Evolutionary conservation across 2,113 vertebrate genomes (phyloP).

Genomic region (Nothobranchius kuhntae): DNA sequence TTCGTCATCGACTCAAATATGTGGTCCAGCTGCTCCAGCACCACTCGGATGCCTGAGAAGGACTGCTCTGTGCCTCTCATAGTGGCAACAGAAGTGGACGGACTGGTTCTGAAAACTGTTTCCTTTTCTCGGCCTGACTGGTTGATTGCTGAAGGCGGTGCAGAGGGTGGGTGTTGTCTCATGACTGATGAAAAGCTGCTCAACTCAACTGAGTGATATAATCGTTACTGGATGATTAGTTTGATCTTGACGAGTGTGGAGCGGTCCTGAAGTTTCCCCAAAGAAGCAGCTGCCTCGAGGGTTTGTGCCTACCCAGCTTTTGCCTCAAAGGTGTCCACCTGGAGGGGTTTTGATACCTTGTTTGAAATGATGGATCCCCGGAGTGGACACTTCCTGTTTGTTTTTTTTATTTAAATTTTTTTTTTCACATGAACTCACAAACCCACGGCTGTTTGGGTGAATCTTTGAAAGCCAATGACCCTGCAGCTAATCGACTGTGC

Average conservation of each 20-base stretch:
- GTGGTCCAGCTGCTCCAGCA: slow-evolving; percentile 90
- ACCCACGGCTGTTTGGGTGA: slow-evolving; percentile 51
- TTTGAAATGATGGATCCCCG: slow-evolving; percentile 50
- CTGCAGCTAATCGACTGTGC: slow-evolving; percentile 53
- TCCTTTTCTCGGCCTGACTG: slow-evolving; percentile 29
- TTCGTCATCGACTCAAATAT: slow-evolving; percentile 87
- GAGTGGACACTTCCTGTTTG: slow-evolving; percentile 17
- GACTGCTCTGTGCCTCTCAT: slow-evolving; percentile 15
- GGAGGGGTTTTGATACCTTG: slow-evolving; percentile 46
- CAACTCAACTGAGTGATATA: slow-evolving; percentile 34
- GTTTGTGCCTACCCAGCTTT: slow-evolving; percentile 65
- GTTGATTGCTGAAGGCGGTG: slow-evolving; percentile 44
- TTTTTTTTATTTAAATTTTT: slow-evolving; percentile 12
- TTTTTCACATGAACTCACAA: slow-evolving; percentile 17
- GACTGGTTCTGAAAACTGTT: slow-evolving; percentile 27
- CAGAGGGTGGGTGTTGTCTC: slow-evolving; percentile 12
- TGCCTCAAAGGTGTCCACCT: slow-evolving; percentile 63
- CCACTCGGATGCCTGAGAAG: slow-evolving; percentile 79
- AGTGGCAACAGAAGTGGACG: slow-evolving; percentile 35
- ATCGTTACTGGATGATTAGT: slow-evolving; percentile 34
- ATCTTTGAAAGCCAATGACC: slow-evolving; percentile 37
- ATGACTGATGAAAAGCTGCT: slow-evolving; percentile 43
- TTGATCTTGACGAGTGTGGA: slow-evolving; percentile 47
- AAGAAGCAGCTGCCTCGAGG: slow-evolving; percentile 54
- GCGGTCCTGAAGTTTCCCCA: slow-evolving; percentile 50